phyloP scores from a whole-genome alignment of 1,140 invertebrate species.

The Ditylenchus dipsaci region DNA sequence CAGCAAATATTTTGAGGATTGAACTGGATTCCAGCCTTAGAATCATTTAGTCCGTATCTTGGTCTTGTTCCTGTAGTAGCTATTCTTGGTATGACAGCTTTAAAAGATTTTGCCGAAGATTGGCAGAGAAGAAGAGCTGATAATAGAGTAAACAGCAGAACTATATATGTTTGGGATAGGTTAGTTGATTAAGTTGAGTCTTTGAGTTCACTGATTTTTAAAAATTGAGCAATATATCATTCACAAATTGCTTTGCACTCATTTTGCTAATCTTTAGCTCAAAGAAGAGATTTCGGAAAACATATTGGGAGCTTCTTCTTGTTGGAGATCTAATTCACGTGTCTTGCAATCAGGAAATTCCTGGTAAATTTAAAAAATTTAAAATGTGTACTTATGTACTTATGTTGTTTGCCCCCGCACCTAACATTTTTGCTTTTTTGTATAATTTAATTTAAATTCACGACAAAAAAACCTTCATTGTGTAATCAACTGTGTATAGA shows the following conservation, averaged over 20 bases:
- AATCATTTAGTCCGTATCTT: conserved; percentile 65
- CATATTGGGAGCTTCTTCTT: conserved; percentile 78
- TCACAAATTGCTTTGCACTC: too few species aligned
- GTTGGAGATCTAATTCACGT: conserved; percentile 93
- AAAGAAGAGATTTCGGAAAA: conserved; percentile 71
- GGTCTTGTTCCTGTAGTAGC: conserved; percentile 89
- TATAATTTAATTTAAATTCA: too few species aligned
- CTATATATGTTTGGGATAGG: conserved; percentile 82
- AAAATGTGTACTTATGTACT: too few species aligned
- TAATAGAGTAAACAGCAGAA: conserved; percentile 84
- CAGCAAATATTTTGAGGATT: background rate
- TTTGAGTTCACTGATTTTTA: too few species aligned
- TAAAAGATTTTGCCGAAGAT: conserved; percentile 96
- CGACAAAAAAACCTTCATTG: too few species aligned
- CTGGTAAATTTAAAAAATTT: too few species aligned
- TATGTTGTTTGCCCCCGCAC: too few species aligned
- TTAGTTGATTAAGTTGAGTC: conserved; percentile 64
- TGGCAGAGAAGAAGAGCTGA: conserved; percentile 80
- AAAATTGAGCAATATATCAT: too few species aligned
- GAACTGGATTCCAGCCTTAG: background rate
- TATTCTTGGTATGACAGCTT: conserved; percentile 87
- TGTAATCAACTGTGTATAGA: too few species aligned
- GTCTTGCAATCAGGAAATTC: conserved; percentile 90
- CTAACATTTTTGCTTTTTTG: too few species aligned
- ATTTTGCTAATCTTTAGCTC: conserved; percentile 23